Percentiles rank a stretch among this genome's conserved stretches.
phyloP scores from a whole-genome alignment of 2,797 vertebrate genomes.

The Xiphophorus birchmanni region DNA sequence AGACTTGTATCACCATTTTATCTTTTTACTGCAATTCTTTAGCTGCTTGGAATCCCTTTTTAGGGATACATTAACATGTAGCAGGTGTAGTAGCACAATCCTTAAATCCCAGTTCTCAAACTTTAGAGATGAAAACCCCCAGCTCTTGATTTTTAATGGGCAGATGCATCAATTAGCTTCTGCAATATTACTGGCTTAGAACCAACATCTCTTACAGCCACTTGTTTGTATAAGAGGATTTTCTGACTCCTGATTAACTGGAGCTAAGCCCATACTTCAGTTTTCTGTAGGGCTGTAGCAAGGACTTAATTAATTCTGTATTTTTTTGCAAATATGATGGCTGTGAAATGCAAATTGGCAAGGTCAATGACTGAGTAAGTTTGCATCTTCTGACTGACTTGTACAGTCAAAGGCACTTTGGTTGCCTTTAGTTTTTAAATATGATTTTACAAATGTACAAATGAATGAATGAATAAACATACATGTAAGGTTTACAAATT shows the following conservation, averaged over 20 bases:
- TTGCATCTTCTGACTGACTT: no score
- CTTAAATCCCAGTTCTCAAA: slow-evolving; percentile 5
- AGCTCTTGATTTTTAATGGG: slow-evolving; percentile 21
- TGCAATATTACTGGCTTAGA: slow-evolving; percentile 34
- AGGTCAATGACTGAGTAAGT: not conserved
- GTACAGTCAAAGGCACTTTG: no score
- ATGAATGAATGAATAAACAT: not conserved
- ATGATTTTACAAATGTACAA: no score
- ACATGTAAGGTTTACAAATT: not conserved
- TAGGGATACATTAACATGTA: slow-evolving; percentile 27
- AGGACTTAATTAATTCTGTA: slow-evolving; percentile 28
- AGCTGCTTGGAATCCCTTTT: not conserved
- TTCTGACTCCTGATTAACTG: slow-evolving; percentile 59
- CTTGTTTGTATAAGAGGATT: slow-evolving; percentile 47
- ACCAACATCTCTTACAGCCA: slow-evolving; percentile 34
- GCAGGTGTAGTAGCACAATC: slow-evolving; percentile 5
- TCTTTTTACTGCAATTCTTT: not conserved
- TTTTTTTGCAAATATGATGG: slow-evolving; percentile 20
- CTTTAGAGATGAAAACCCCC: slow-evolving; percentile 25
- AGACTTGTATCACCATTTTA: not conserved
- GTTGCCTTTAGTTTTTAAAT: no score
- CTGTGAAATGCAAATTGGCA: not conserved
- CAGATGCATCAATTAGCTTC: slow-evolving; percentile 40
- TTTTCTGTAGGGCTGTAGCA: slow-evolving; percentile 35
- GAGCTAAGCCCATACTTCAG: slow-evolving; percentile 17